Evolutionary conservation across 2,113 vertebrate genomes (phyloP).

Genomic region (Scartelaos histophorus): DNA sequence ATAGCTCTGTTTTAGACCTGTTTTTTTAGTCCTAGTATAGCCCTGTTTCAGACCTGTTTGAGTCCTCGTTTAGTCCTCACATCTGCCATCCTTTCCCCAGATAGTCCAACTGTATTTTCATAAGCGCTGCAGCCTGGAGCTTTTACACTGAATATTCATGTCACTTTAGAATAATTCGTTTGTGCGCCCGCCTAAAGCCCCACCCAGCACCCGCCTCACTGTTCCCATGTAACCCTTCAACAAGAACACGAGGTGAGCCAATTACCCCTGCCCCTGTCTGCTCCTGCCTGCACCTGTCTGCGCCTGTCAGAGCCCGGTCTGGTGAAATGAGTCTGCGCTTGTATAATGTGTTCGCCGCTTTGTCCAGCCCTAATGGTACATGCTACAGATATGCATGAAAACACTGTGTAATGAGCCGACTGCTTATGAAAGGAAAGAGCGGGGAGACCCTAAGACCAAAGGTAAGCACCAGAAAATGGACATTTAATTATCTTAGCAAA

Average conservation of each 20-base stretch:
- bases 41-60: neutral
- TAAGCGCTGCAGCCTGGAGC: slow-evolving; percentile 32
- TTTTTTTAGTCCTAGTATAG: neutral
- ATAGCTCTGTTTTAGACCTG: neutral
- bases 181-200: slow-evolving; percentile 15
- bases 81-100: slow-evolving; percentile 36
- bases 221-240: slow-evolving; percentile 1
- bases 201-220: neutral
- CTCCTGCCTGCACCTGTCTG: neutral
- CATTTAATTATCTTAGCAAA: too few species aligned
- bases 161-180: slow-evolving; percentile 23
- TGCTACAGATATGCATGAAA: neutral
- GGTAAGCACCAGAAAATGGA: neutral
- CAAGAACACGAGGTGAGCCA: slow-evolving; percentile 17
- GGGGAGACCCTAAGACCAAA: too few species aligned
- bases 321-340: neutral
- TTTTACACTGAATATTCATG: slow-evolving; percentile 52
- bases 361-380: neutral
- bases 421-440: neutral
- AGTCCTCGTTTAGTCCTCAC: neutral
- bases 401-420: neutral
- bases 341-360: neutral
- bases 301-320: neutral
- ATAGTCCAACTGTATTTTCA: slow-evolving; percentile 11
- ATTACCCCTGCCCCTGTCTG: slow-evolving; percentile 31